Evolutionary conservation across 1,140 invertebrate species (phyloP).

Genomic region (Saccostrea cuccullata): DNA sequence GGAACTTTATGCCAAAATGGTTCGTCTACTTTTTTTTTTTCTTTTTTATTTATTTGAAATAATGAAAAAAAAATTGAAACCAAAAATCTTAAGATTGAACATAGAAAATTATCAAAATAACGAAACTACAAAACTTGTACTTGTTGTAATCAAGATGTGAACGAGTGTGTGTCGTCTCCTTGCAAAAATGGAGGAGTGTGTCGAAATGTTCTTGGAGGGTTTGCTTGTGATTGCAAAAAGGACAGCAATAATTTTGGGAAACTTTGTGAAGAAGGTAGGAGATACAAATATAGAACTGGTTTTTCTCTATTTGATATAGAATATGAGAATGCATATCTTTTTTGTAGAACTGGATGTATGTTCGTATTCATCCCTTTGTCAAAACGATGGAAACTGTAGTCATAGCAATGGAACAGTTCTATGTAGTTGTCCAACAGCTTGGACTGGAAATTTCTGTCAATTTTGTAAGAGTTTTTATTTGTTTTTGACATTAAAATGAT

Average conservation of each 20-base stretch:
- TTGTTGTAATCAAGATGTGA: background rate
- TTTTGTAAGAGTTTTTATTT: background rate
- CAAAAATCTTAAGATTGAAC: too few species aligned
- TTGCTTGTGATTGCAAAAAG: slow-evolving; percentile 85
- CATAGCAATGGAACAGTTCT: background rate
- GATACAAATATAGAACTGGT: background rate
- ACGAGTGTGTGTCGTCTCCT: background rate
- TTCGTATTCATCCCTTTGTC: background rate
- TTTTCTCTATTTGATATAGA: background rate
- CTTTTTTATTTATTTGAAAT: too few species aligned
- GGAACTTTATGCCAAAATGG: background rate
- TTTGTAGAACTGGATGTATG: background rate
- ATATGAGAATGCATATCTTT: background rate
- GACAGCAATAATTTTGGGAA: slow-evolving; percentile 93
- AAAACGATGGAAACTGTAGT: background rate
- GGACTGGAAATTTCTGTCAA: background rate
- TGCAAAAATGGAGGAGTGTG: slow-evolving; percentile 14
- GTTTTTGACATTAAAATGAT: too few species aligned
- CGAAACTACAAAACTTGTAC: too few species aligned
- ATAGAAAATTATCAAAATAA: too few species aligned
- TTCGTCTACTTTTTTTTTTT: background rate
- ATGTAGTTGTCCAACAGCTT: background rate
- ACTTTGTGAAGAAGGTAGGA: slow-evolving; percentile 86
- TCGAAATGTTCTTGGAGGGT: background rate
- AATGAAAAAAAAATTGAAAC: too few species aligned